Evolutionary conservation across 2,888 invertebrate genomes (phyloP).

Genomic region (Habroteleia sp.): DNA sequence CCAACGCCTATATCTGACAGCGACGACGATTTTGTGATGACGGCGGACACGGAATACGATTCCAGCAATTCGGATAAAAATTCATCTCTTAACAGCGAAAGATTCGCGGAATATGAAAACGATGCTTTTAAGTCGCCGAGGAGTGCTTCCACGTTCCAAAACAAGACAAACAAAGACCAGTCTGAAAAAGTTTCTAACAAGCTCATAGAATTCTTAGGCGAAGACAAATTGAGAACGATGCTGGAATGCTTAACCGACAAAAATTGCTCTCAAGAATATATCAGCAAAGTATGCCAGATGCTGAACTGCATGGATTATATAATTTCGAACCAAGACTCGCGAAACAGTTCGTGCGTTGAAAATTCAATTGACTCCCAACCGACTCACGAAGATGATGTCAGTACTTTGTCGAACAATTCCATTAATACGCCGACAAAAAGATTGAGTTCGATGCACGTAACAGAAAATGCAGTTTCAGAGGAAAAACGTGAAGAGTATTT

Average conservation of each 20-base stretch:
- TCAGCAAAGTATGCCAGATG: constrained; percentile 71
- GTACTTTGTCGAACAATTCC: too few relatives aligned
- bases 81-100: too few relatives aligned
- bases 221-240: constrained; percentile 70
- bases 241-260: constrained; percentile 69
- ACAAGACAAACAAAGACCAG: background rate
- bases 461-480: too few relatives aligned
- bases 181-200: constrained; percentile 6
- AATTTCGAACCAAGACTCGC: too few relatives aligned
- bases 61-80: background rate
- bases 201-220: constrained; percentile 67
- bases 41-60: constrained; percentile 66
- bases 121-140: too few relatives aligned
- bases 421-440: too few relatives aligned
- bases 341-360: constrained; percentile 58
- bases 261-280: constrained; percentile 70
- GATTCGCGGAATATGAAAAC: background rate
- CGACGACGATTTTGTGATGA: constrained; percentile 69
- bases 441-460: too few relatives aligned
- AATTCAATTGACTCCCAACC: too few relatives aligned
- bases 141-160: too few relatives aligned
- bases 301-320: constrained; percentile 70
- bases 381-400: too few relatives aligned
- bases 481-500: too few relatives aligned
- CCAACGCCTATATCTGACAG: constrained; percentile 73